These are phyloP conservation scores for Thaumatotibia leucotreta DNA, from an alignment of 1,140 invertebrate species.

Conservation along the genomic window DNA sequence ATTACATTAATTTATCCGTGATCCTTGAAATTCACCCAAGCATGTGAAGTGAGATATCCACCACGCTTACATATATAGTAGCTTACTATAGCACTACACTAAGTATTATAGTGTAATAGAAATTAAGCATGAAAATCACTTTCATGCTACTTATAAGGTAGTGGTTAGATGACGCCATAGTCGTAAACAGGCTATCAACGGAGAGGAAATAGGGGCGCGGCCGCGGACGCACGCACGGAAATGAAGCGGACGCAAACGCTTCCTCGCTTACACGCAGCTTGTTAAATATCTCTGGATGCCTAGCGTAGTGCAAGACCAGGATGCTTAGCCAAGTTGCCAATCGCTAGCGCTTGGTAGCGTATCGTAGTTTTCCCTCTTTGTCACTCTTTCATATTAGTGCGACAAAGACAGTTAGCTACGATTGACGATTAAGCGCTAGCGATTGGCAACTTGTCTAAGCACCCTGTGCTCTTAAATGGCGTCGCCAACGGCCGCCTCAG, in stretches of 20 bases:
- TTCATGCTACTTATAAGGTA: background rate
- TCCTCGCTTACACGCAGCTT: slow-evolving; percentile 29
- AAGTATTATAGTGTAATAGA: background rate
- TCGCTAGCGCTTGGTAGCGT: too few species aligned
- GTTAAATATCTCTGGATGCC: slow-evolving; percentile 13
- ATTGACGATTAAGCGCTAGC: too few species aligned
- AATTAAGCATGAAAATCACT: background rate
- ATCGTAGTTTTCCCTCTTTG: too few species aligned
- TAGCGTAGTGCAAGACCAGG: background rate
- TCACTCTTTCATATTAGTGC: too few species aligned
- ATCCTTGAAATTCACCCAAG: too few species aligned
- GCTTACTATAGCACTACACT: too few species aligned
- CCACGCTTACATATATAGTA: background rate
- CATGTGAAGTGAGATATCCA: background rate
- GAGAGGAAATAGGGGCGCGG: slow-evolving; percentile 39
- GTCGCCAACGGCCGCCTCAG: too few species aligned
- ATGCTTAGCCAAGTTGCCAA: background rate
- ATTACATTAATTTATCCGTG: too few species aligned
- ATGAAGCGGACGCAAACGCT: slow-evolving; percentile 40
- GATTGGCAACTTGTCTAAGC: too few species aligned
- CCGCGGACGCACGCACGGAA: slow-evolving; percentile 46
- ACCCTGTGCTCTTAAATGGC: too few species aligned
- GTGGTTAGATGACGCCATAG: slow-evolving; percentile 15
- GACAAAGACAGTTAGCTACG: too few species aligned
- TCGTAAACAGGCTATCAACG: slow-evolving; percentile 36